Base-by-base conservation (phyloP, 2,888 invertebrate species). In the Meganola albula region DNA sequence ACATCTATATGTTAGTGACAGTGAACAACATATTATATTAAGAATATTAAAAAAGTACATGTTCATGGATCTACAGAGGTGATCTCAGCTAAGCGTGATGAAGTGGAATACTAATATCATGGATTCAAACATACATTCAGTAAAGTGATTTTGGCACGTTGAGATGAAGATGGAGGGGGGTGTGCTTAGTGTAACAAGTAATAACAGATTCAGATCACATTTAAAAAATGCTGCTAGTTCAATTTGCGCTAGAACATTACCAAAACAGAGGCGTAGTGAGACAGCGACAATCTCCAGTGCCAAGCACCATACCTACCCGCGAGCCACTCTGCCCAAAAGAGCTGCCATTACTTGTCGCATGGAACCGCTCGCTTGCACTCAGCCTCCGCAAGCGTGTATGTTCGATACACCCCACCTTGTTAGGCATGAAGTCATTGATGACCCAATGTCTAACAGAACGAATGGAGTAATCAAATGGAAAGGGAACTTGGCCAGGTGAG, bases 111-210 rank as follows among this genome's bases (percentile, higher is more conserved):
- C 24, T 24, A 21, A 27, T 56, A 71, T 53, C 40, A 83, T 80
- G 83, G 74, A 68, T 63, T 66, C 68, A 27, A 74, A 70, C 50
- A 70, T 73, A 68, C 63, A 72, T 52, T 77, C 40, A 64, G 68
- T 69, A 63, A 34, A 46, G 62, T 64, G 58, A 42, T 30, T 40
- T 24, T 37, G 24, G 32, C 47, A 39, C 16, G 46, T 44, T 34
- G 55, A 45, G 43, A 58, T 58, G 53, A 58, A 68, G 50, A 88
- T 88, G 88, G 88, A 88, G 63, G 82, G 87, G 65, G 87, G 87
- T 53, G 74, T 84, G 44, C 58, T 88, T 56, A 82, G 86, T 68
- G 77, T 85, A 58, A 74, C 83, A 35, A 82, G 74, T 49, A 83
- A 65, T 44, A 66, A 68, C 55, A 75, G 80, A 69, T 80, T 85